These are phyloP conservation scores for Dascillus cervinus DNA, from an alignment of 2,888 invertebrate species.

Conservation along the genomic window DNA sequence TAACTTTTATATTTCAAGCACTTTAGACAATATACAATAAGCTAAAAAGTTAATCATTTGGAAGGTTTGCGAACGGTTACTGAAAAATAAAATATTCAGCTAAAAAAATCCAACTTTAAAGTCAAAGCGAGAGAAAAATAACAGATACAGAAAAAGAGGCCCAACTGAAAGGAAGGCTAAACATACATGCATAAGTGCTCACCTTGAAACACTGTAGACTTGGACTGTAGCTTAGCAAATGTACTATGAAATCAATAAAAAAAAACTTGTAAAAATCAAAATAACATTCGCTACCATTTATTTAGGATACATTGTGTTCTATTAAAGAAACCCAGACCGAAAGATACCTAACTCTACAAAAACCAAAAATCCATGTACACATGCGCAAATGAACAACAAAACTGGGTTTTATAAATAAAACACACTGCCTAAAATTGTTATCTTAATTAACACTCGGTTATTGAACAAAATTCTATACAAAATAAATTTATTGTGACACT, in stretches of 20 bases:
- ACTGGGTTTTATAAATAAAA: slow-evolving; percentile 18
- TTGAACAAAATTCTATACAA: too few relatives aligned
- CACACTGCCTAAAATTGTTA: slow-evolving; percentile 20
- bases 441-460: too few relatives aligned
- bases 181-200: slow-evolving; percentile 31
- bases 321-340: slow-evolving; percentile 13
- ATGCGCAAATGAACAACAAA: too few relatives aligned
- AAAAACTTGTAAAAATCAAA: slow-evolving; percentile 19
- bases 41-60: too few relatives aligned
- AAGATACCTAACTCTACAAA: slow-evolving; percentile 2
- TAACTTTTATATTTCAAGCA: too few relatives aligned
- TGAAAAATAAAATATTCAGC: too few relatives aligned
- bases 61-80: too few relatives aligned
- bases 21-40: too few relatives aligned
- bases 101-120: too few relatives aligned
- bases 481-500: too few relatives aligned
- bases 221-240: slow-evolving; percentile 35
- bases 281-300: slow-evolving; percentile 9
- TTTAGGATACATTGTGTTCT: slow-evolving; percentile 18
- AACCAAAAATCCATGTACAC: slow-evolving; percentile 14
- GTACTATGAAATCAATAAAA: slow-evolving; percentile 39
- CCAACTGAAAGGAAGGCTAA: slow-evolving; percentile 8
- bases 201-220: slow-evolving; percentile 35
- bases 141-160: slow-evolving; percentile 7
- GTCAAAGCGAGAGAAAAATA: too few relatives aligned